Evolutionary conservation across 2,888 invertebrate species (phyloP).

Genomic region (Hirtodrosophila duncani): DNA sequence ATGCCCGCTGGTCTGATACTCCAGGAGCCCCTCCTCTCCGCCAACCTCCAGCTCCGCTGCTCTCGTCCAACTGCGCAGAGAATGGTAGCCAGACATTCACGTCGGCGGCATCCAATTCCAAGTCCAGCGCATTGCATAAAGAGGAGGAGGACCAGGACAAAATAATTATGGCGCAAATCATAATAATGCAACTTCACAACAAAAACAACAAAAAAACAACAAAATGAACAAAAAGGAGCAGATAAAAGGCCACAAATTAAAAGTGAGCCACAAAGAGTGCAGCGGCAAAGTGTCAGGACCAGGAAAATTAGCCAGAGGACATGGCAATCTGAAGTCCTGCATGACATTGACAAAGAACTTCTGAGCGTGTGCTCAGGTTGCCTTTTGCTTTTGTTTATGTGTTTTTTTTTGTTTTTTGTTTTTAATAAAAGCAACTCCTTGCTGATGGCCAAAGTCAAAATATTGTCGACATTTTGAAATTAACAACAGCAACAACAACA

Average conservation of each 20-base stretch:
- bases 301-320: conserved; percentile 19
- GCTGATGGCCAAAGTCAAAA: conserved; percentile 12
- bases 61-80: too few relatives aligned
- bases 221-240: background rate
- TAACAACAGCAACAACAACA: conserved; percentile 13
- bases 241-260: conserved; percentile 27
- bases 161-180: conserved; percentile 56
- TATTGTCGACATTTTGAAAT: conserved; percentile 19
- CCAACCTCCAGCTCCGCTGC: too few relatives aligned
- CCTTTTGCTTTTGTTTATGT: too few relatives aligned
- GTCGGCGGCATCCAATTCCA: background rate
- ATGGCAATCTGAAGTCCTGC: conserved; percentile 3
- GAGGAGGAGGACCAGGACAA: conserved; percentile 17
- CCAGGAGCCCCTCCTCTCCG: too few relatives aligned
- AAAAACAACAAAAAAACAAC: conserved; percentile 1
- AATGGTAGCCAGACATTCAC: too few relatives aligned
- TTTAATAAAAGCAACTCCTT: too few relatives aligned
- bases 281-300: conserved; percentile 32
- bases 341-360: conserved; percentile 43
- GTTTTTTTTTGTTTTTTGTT: too few relatives aligned
- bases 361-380: background rate
- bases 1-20: too few relatives aligned
- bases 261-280: conserved; percentile 17
- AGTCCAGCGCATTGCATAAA: conserved; percentile 20
- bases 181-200: conserved; percentile 29